phyloP scores from a whole-genome alignment of 2,888 invertebrate genomes.

The Archaeoteleia sp. region DNA sequence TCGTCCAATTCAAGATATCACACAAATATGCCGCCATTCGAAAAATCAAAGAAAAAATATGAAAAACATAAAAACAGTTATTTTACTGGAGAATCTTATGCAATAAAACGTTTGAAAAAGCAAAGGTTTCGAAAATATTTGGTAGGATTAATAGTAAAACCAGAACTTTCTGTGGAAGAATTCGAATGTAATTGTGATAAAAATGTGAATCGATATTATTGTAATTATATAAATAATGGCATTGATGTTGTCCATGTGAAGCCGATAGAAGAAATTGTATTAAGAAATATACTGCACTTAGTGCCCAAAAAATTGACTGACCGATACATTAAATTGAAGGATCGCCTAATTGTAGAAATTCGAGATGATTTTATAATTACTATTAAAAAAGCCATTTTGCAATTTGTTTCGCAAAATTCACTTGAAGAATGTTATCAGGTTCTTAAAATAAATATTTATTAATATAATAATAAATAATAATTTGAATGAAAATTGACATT shows the following conservation, averaged over 20 bases:
- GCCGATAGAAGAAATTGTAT: slow-evolving; percentile 84
- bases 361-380: slow-evolving; percentile 90
- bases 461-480: no score
- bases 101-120: slow-evolving; percentile 81
- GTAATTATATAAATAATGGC: slow-evolving; percentile 92
- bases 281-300: slow-evolving; percentile 80
- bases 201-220: slow-evolving; percentile 87
- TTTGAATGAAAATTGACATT: no score
- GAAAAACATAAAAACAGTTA: slow-evolving; percentile 26
- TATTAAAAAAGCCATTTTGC: slow-evolving; percentile 93
- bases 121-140: slow-evolving; percentile 89
- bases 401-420: slow-evolving; percentile 90
- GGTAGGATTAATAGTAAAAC: slow-evolving; percentile 84
- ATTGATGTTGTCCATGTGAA: slow-evolving; percentile 93
- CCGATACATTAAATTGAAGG: slow-evolving; percentile 79
- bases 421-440: slow-evolving; percentile 62
- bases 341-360: slow-evolving; percentile 84
- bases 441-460: no score
- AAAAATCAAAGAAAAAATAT: slow-evolving; percentile 71
- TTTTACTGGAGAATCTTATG: slow-evolving; percentile 76
- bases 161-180: slow-evolving; percentile 75
- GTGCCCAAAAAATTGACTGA: slow-evolving; percentile 79
- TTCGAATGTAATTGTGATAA: slow-evolving; percentile 78
- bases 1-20: no score
- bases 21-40: slow-evolving; percentile 71